Evolutionary conservation across 2,113 vertebrate species (phyloP), one percentile per base, ranked within the genome.

Genomic region (Gnathonemus longibarbis): DNA sequence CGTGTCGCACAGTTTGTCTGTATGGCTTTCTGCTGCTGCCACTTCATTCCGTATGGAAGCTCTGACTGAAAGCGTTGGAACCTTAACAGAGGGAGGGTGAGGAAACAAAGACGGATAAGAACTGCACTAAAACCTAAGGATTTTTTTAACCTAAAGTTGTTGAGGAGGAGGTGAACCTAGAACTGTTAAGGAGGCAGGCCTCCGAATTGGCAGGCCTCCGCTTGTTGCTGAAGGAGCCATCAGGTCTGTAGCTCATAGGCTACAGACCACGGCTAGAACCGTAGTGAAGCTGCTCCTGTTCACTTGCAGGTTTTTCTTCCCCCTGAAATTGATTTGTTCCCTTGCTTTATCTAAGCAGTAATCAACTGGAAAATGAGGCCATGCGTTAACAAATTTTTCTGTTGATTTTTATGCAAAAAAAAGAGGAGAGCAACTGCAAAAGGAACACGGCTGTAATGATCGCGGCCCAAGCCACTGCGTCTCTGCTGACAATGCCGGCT

Each of bases 401-500:
- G 80, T 21, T 53, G 77, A 84, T 42, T 42, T 56, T 84, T 31
- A 89, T 42, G 50, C n/a, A 49, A 42, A 83, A 31, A 31, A 13
- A 50, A 39, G 31, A 74, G 84, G 80, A 91, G 90, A 91, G 83
- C 80, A 49, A 2, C 21, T 21, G 42, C 80, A 19, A 90, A 91
- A 94, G 93, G 91, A 86, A 91, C 85, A 53, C 88, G 49, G 93
- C 93, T 91, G 94, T 93, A 84, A 95, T 96, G 92, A 96, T 89
- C 90, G 90, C 88, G 89, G 90, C 91, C 89, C 88, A 94, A 88
- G 91, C 53, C 0, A 94, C 94, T 94, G 93, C 93, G 5, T 94
- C 95, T 90, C 94, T 92, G 0, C 88, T 92, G 89, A 85, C 58
- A 62, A 89, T 91, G 49, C 56, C 91, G 35, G 74, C 94, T 11